These are phyloP conservation scores for Acanthococcus lagerstroemiae DNA, from an alignment of 2,888 invertebrate genomes.

Conservation along the genomic window DNA sequence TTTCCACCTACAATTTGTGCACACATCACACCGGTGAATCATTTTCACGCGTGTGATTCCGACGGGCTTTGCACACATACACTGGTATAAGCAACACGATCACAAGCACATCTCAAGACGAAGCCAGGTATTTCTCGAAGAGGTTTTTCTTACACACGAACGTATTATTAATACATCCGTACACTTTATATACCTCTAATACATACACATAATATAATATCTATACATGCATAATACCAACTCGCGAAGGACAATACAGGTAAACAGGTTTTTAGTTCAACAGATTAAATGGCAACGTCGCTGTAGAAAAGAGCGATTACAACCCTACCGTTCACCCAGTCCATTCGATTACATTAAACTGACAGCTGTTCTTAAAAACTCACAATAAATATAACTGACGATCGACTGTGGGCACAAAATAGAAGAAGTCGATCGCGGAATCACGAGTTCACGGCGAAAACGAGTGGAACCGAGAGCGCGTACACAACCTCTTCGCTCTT, in stretches of 20 bases:
- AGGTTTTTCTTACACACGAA: too few species aligned
- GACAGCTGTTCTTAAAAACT: conserved; percentile 12
- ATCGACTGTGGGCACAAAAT: background rate
- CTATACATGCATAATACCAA: too few species aligned
- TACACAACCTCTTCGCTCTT: background rate
- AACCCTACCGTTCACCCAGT: conserved; percentile 28
- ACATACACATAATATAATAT: too few species aligned
- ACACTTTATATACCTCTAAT: conserved; percentile 1
- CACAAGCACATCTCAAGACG: too few species aligned
- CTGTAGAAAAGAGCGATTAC: conserved; percentile 21
- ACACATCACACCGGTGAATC: too few species aligned
- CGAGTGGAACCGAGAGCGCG: background rate
- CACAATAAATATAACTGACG: conserved; percentile 4
- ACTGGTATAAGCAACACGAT: too few species aligned
- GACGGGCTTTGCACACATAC: too few species aligned
- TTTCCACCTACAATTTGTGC: too few species aligned
- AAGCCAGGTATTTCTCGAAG: too few species aligned
- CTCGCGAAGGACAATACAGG: conserved; percentile 29
- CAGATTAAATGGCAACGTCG: conserved; percentile 20
- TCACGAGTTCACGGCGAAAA: background rate
- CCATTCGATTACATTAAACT: conserved; percentile 12
- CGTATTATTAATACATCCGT: conserved; percentile 13
- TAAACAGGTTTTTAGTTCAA: conserved; percentile 23
- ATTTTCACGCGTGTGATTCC: too few species aligned
- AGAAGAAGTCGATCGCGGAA: background rate